These are phyloP conservation scores for Zaprionus lachaisei DNA, from an alignment of 1,140 invertebrate genomes.

Conservation along the genomic window DNA sequence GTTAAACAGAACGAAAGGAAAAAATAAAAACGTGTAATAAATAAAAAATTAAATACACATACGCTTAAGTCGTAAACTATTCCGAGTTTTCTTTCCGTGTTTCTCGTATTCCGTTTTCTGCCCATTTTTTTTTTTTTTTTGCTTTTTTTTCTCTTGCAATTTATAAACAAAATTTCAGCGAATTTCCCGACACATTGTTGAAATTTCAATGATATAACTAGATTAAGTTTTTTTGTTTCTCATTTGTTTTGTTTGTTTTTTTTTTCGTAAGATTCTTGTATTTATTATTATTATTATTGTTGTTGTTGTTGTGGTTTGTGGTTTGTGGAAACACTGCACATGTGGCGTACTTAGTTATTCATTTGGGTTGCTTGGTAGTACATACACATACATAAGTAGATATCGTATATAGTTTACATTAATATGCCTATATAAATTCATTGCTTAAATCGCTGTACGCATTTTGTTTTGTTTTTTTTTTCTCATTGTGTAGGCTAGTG, in stretches of 20 bases:
- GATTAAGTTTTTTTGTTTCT: constrained; percentile 30
- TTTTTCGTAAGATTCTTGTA: constrained; percentile 9
- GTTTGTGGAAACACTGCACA: constrained; percentile 33
- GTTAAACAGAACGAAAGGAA: constrained; percentile 58
- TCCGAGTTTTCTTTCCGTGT: constrained; percentile 30
- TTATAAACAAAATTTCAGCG: constrained; percentile 44
- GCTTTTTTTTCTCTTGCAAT: constrained; percentile 14
- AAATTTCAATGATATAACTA: constrained; percentile 41
- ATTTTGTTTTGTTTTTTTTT: constrained; percentile 40
- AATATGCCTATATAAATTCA: constrained; percentile 79
- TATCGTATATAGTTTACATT: constrained; percentile 75
- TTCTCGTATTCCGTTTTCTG: not conserved
- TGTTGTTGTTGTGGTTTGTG: constrained; percentile 3
- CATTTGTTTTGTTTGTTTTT: constrained; percentile 10
- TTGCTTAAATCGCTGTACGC: constrained; percentile 75
- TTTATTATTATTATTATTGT: constrained; percentile 28
- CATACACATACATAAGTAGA: constrained; percentile 56
- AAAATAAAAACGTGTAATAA: constrained; percentile 47
- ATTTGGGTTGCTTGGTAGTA: constrained; percentile 47
- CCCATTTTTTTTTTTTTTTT: constrained; percentile 25
- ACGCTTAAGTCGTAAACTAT: constrained; percentile 54
- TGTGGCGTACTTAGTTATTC: constrained; percentile 27
- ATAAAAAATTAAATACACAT: constrained; percentile 72
- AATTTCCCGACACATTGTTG: constrained; percentile 24
- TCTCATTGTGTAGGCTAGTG: constrained; percentile 4